Conservation (phyloP, 2,113 vertebrate species). For the Mobula hypostoma region DNA sequence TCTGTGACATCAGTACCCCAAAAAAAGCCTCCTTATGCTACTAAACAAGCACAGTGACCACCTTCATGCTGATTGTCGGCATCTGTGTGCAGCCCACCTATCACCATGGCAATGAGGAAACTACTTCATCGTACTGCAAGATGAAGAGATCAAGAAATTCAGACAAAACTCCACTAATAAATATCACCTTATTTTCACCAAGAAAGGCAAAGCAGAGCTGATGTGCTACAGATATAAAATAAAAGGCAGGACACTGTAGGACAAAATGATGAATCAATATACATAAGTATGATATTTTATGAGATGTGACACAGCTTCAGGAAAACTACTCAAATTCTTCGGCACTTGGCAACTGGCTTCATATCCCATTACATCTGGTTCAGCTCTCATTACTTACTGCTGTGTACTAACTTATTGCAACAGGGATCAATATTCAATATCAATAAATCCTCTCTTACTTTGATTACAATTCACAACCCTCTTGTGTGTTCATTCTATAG, state of each 20-base stretch:
- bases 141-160: not conserved
- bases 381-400: not conserved
- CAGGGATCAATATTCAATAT: not conserved
- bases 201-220: not conserved
- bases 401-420: too few relatives aligned
- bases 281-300: too few relatives aligned
- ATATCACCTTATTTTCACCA: not conserved
- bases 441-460: not conserved
- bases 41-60: not conserved
- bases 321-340: too few relatives aligned
- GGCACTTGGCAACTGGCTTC: too few relatives aligned
- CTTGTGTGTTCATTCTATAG: not conserved
- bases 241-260: not conserved
- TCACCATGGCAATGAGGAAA: not conserved
- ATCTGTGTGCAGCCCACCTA: conserved; percentile 6
- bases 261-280: not conserved
- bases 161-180: not conserved
- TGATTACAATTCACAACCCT: not conserved
- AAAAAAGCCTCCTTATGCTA: conserved; percentile 12
- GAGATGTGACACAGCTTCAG: not conserved
- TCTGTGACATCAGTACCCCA: conserved; percentile 14
- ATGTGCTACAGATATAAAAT: not conserved
- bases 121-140: not conserved
- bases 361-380: not conserved
- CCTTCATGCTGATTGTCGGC: not conserved